Evolutionary conservation across 2,888 invertebrate species (phyloP).

Genomic region (Tachystola acroxantha): DNA sequence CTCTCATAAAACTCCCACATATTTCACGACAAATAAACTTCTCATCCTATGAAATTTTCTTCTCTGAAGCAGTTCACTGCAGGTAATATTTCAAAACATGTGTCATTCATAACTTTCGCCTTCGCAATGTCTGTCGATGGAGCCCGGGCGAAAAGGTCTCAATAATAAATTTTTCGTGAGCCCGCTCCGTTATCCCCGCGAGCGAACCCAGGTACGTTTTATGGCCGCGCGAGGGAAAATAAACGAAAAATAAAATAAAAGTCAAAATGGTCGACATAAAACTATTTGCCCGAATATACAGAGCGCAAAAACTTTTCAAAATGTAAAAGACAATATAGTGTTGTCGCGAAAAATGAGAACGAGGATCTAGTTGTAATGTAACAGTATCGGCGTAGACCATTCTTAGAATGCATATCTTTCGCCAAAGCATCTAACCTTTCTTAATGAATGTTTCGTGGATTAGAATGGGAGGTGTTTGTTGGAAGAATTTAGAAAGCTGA

Average conservation of each 20-base stretch:
- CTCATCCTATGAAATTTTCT: constrained; percentile 71
- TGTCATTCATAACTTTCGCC: constrained; percentile 78
- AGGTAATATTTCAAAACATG: constrained; percentile 79
- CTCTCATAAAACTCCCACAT: constrained; percentile 74
- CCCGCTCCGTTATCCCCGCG: constrained; percentile 71
- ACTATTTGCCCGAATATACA: constrained; percentile 68
- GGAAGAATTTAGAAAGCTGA: no score
- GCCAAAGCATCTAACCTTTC: no score
- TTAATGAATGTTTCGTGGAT: no score
- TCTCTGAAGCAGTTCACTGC: constrained; percentile 67
- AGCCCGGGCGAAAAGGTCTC: constrained; percentile 73
- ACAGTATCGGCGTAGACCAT: neutral
- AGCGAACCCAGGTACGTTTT: constrained; percentile 75
- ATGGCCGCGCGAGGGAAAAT: constrained; percentile 75
- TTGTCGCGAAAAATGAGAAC: constrained; percentile 29
- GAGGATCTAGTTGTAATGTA: constrained; percentile 16
- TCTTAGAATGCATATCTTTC: no score
- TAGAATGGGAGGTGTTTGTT: no score
- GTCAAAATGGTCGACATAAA: constrained; percentile 75
- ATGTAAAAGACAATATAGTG: constrained; percentile 37
- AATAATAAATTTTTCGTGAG: constrained; percentile 77
- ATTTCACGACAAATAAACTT: constrained; percentile 77
- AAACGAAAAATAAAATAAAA: constrained; percentile 79
- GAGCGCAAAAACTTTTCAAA: constrained; percentile 53
- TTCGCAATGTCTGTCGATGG: constrained; percentile 78